Conservation (phyloP, 92 coral and sea anemone genomes). For the Zoanthus sansibaricus region DNA sequence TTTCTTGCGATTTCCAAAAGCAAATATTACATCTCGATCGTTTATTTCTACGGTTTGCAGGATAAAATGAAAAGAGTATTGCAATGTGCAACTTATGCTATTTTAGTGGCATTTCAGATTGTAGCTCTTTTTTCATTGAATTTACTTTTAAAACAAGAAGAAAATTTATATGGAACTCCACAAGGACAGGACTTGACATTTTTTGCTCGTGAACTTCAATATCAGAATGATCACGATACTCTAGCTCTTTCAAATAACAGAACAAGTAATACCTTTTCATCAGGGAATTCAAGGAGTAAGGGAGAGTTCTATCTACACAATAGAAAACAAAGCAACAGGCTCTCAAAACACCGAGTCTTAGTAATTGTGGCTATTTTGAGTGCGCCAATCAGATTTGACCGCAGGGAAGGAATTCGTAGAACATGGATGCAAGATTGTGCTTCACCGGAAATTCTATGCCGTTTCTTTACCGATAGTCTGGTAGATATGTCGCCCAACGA, state of each 20-base stretch:
- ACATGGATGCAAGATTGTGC: conserved; percentile 89
- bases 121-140: conserved; percentile 16
- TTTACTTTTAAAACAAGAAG: conserved; percentile 15
- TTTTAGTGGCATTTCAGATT: conserved; percentile 5
- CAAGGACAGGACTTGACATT: background rate
- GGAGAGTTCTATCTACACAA: background rate
- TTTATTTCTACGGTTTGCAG: background rate
- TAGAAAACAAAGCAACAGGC: background rate
- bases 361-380: conserved; percentile 83
- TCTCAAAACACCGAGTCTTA: conserved; percentile 46
- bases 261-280: background rate
- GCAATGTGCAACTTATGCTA: conserved; percentile 3
- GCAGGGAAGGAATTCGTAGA: conserved; percentile 84
- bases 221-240: background rate
- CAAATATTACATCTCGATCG: background rate
- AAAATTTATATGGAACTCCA: background rate
- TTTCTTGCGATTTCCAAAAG: background rate
- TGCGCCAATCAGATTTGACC: conserved; percentile 90
- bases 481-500: conserved; percentile 70
- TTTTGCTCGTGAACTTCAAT: background rate
- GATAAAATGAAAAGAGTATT: conserved; percentile 4
- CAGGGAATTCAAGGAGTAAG: background rate
- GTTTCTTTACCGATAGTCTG: conserved; percentile 89
- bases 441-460: conserved; percentile 74
- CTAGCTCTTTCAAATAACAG: conserved; percentile 4